Base-by-base conservation (phyloP, 2,888 invertebrate species). In the Margaritifera margaritifera region DNA sequence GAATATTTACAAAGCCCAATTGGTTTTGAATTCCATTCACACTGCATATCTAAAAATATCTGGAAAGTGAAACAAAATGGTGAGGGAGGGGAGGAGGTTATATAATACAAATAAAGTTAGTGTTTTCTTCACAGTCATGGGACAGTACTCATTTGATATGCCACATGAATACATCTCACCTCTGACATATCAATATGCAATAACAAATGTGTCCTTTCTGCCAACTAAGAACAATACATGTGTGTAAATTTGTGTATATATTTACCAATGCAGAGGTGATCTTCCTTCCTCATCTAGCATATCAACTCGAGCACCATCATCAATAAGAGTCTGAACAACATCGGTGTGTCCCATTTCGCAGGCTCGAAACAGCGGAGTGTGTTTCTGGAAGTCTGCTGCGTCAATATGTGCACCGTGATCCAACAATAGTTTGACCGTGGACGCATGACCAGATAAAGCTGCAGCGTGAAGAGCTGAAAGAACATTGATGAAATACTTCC, bases 221-320 rank as follows among this genome's bases (percentile, higher is more conserved):
- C 42, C 15, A 42, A 42, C 11, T 42, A 42, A 11, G 15, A 42
- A 42, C 2, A 42, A 42, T 15, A 42, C 15, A 42, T 15, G 11
- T 15, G 11, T 15, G 15, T 42, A 42, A 42, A 42, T 31, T 31
- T 42, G 42, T 42, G 42, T 42, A 42, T 27, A 20, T 51, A 71
- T 80, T 60, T 67, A 89, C 90, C 90, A 90, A 73, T 90, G 90
- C 42, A 90, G 77, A 22, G 88, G 86, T 27, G 89, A 87, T 58
- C 89, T 74, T 1, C 88, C 88, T 75, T 90, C 87, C 56, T 87
- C 84, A 75, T 90, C 90, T n/a, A 84, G 66, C 4, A 82, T 80
- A 69, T 86, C 85, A 22, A 90, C 85, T 58, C 84, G 75, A 25
- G 90, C 89, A 19, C 88, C 87, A 66, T 78, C 78, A 69, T 89